phyloP scores from a whole-genome alignment of 1,140 invertebrate genomes.

The Centruroides vittatus region DNA sequence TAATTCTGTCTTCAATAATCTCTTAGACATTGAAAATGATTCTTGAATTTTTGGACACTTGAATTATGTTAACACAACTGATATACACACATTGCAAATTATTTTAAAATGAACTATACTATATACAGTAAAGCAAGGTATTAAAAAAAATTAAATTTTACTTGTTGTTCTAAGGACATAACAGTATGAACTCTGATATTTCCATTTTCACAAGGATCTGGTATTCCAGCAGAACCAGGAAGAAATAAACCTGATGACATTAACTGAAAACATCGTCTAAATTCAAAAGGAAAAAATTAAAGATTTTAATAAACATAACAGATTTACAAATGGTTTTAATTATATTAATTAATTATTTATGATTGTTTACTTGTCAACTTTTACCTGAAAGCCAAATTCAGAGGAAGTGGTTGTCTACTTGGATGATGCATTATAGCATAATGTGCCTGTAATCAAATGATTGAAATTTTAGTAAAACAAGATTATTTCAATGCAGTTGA shows the following conservation, averaged over 20 bases:
- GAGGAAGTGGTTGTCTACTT: slow-evolving; percentile 73
- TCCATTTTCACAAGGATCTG: slow-evolving; percentile 83
- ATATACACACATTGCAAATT: too few species aligned
- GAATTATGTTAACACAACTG: too few species aligned
- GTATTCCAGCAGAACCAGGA: slow-evolving; percentile 85
- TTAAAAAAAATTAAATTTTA: slow-evolving; percentile 7
- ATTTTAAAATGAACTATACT: too few species aligned
- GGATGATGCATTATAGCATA: slow-evolving; percentile 96
- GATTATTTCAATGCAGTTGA: too few species aligned
- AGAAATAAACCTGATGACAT: slow-evolving; percentile 86
- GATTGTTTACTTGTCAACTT: neutral
- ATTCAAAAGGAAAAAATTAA: slow-evolving; percentile 13
- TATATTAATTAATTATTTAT: too few species aligned
- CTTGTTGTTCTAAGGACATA: slow-evolving; percentile 83
- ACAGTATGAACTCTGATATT: slow-evolving; percentile 77
- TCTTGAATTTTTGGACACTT: too few species aligned
- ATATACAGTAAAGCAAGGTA: too few species aligned
- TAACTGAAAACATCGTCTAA: slow-evolving; percentile 67
- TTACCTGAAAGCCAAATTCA: slow-evolving; percentile 65
- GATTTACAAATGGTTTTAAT: too few species aligned
- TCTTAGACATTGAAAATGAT: too few species aligned
- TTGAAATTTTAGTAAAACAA: too few species aligned
- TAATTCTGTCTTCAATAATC: too few species aligned
- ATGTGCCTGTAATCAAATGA: slow-evolving; percentile 48
- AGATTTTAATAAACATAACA: too few species aligned